These are phyloP conservation scores for Myxocyprinus asiaticus DNA, from an alignment of 2,113 vertebrate genomes.

Conservation along the genomic window DNA sequence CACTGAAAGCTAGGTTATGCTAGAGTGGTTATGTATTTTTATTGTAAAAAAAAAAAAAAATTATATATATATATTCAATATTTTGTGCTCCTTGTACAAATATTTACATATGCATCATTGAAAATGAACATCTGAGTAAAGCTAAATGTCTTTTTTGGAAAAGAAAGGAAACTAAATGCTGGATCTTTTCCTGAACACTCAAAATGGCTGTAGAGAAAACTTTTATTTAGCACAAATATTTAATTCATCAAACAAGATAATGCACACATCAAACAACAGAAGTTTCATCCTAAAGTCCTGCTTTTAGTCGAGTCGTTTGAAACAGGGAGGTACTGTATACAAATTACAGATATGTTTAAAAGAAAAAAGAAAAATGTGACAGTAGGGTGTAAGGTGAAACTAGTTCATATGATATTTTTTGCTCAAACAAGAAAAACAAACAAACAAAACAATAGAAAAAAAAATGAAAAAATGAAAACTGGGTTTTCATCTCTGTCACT, in stretches of 20 bases:
- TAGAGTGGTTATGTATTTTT: conserved; percentile 11
- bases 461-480: neutral
- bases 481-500: neutral
- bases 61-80: conserved; percentile 1
- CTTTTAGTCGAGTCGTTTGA: neutral
- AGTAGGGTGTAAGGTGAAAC: neutral
- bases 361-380: no score
- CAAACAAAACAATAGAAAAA: no score
- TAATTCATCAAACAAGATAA: conserved; percentile 15
- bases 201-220: conserved; percentile 30
- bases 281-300: neutral
- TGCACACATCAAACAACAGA: conserved; percentile 23
- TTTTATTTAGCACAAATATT: conserved; percentile 18
- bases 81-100: conserved; percentile 47
- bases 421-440: neutral
- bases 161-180: conserved; percentile 32
- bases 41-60: conserved; percentile 12
- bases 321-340: neutral
- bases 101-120: conserved; percentile 38
- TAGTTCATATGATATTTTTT: neutral
- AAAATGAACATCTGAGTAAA: neutral
- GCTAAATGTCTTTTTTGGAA: neutral
- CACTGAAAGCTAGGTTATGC: conserved; percentile 18
- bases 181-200: conserved; percentile 40
- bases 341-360: no score